Evolutionary conservation across 2,888 invertebrate species (phyloP), one percentile per base, ranked within the genome.

Genomic region (Cheilosia impressa): DNA sequence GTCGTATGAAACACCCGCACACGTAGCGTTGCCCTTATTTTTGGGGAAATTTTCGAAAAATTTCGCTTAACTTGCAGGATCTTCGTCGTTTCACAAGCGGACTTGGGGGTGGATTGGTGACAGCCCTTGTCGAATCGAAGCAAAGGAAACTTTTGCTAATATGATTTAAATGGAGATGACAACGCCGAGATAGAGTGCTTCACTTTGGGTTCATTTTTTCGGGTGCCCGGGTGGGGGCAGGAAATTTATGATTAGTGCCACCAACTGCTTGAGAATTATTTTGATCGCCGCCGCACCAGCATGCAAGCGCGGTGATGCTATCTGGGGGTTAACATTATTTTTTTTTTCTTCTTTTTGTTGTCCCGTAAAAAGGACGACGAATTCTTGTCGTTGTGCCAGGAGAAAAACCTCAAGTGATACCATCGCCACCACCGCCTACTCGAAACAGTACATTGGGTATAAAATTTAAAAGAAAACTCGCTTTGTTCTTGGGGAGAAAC

Each of bases 141-240:
- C 47, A 58, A 71, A 58, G 69, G 27, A 76, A 84, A 71, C 58
- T 80, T 80, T 72, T 50, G 66, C 76, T 81, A 85, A 85, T 81
- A 85, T 81, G 85, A 85, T 85, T 85, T 77, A 85, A 85, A 81
- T 77, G 72, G 76, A 81, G 85, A 85, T 85, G 85, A 81, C 85
- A 85, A 76, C 76, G 31, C 45, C 22, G 47, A 81, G 85, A 85
- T 85, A 85, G 60, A 75, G 63, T 66, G 60, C 55, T 76, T 73
- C 75, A 60, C 53, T 76, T 66, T 34, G 63, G 62, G 73, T 60
- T 57, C 60, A 50, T 31, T 63, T 38, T 38, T 38, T 13, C 34
- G 34, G 34, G 34, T 9, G 34, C 3, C 3, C 10, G 4, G 10
- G 5, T 4, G 31, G 34, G 57, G 73, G 55, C 47, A 47, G 69